Percentiles rank a stretch among this genome's conserved stretches.
phyloP scores from a whole-genome alignment of 2,797 vertebrate species.

The Mus minutoides region DNA sequence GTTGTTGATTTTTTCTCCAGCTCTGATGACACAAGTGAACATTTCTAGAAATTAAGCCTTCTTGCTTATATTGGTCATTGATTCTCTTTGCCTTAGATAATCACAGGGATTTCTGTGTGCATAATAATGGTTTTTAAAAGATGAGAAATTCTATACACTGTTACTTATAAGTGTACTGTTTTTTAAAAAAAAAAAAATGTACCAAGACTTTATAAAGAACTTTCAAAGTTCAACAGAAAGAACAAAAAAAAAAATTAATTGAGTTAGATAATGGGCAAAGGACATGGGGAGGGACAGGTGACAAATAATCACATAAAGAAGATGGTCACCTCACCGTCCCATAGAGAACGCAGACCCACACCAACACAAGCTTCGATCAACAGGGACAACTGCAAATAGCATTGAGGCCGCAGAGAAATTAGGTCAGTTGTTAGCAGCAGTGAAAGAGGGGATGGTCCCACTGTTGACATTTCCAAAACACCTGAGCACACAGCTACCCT shows the following conservation, averaged over 20 bases:
- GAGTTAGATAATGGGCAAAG: conserved; percentile 9
- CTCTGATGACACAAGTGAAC: not conserved
- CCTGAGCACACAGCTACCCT: not conserved
- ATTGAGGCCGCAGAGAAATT: not conserved
- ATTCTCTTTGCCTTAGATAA: conserved; percentile 14
- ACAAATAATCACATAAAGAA: conserved; percentile 39
- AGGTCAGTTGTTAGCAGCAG: not conserved
- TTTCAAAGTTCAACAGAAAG: conserved; percentile 49
- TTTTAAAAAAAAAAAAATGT: too few species aligned
- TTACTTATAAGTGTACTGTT: conserved; percentile 51
- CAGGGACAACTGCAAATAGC: not conserved
- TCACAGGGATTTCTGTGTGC: not conserved
- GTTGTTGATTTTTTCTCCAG: conserved; percentile 63
- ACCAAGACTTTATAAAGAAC: not conserved
- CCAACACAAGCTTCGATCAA: not conserved
- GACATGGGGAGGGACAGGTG: not conserved
- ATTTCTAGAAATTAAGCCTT: conserved; percentile 21
- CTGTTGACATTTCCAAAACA: not conserved
- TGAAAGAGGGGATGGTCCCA: not conserved
- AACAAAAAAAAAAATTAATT: not conserved
- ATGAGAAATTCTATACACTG: not conserved
- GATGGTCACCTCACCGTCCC: not conserved
- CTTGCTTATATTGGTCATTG: not conserved
- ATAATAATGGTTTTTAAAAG: conserved; percentile 47
- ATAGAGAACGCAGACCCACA: conserved; percentile 22